phyloP scores from a whole-genome alignment of 2,888 invertebrate species.

The Gryllus longicercus region DNA sequence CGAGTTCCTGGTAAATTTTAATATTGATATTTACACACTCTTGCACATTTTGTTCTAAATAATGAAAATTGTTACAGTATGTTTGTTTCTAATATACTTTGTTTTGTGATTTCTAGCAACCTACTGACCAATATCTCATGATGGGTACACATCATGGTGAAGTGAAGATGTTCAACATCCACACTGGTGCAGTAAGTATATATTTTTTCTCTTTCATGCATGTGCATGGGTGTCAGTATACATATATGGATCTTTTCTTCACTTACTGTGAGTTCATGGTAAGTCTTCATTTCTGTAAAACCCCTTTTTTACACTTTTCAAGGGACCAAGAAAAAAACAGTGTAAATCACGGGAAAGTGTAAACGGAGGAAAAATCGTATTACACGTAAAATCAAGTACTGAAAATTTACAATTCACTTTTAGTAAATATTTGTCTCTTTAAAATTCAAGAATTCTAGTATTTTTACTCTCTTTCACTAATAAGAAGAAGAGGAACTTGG shows the following conservation, averaged over 20 bases:
- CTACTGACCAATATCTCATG: slow-evolving; percentile 63
- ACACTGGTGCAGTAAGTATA: slow-evolving; percentile 60
- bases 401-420: no score
- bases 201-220: not conserved
- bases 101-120: slow-evolving; percentile 44
- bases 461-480: no score
- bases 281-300: not conserved
- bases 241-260: not conserved
- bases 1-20: slow-evolving; percentile 53
- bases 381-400: no score
- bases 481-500: no score
- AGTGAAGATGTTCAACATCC: slow-evolving; percentile 80
- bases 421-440: no score
- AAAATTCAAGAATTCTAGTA: no score
- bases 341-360: not conserved
- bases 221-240: not conserved
- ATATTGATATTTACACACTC: not conserved
- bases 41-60: not conserved
- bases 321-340: no score
- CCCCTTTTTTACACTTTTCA: no score
- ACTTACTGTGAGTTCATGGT: not conserved
- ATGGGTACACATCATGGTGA: slow-evolving; percentile 91
- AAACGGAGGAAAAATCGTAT: no score
- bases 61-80: not conserved
- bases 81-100: slow-evolving; percentile 22